Evolutionary conservation across 2,888 invertebrate species (phyloP).

Genomic region (Lagria hirta): DNA sequence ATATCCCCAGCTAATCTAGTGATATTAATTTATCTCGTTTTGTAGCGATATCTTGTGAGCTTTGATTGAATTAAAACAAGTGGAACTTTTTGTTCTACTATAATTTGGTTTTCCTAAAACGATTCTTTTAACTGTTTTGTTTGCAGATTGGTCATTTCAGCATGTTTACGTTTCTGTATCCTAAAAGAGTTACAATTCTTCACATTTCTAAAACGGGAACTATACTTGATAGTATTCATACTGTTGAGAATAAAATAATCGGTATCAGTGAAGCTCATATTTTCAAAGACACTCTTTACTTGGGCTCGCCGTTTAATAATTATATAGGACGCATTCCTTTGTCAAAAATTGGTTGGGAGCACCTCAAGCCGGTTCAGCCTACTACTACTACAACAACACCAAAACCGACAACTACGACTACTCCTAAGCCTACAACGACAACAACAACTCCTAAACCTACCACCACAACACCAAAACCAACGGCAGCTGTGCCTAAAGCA

Average conservation of each 20-base stretch:
- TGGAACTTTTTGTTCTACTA: no score
- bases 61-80: no score
- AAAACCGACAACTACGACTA: constrained; percentile 25
- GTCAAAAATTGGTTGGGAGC: constrained; percentile 54
- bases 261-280: constrained; percentile 68
- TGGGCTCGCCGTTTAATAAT: constrained; percentile 70
- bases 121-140: constrained; percentile 49
- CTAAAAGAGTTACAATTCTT: constrained; percentile 60
- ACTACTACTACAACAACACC: constrained; percentile 19
- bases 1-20: no score
- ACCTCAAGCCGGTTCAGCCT: constrained; percentile 32
- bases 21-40: no score
- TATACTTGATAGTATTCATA: constrained; percentile 68
- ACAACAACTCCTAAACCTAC: constrained; percentile 34
- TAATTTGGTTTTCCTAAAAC: no score
- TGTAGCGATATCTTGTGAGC: no score
- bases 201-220: constrained; percentile 73
- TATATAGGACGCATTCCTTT: constrained; percentile 67
- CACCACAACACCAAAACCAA: constrained; percentile 21
- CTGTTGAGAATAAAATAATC: constrained; percentile 56
- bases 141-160: constrained; percentile 71
- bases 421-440: constrained; percentile 28
- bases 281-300: constrained; percentile 63
- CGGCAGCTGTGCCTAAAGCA: constrained; percentile 33
- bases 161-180: constrained; percentile 39